Evolutionary conservation across 2,797 vertebrate species (phyloP).

Genomic region (Parotocinclus haroldoi): DNA sequence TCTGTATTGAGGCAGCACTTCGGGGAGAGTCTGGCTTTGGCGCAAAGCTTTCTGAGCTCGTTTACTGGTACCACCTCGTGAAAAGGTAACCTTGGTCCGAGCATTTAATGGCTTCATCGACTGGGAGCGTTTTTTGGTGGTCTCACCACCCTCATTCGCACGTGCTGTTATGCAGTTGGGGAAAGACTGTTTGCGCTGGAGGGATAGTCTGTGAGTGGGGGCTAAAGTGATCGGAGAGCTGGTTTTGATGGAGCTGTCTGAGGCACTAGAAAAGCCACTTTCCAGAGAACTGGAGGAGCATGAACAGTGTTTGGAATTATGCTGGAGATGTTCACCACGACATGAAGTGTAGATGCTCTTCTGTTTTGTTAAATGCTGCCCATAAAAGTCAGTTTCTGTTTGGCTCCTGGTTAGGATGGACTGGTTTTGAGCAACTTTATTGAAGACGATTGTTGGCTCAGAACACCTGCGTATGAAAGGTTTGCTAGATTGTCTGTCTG

Average conservation of each 20-base stretch:
- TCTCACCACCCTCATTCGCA: conserved; percentile 44
- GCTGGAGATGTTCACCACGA: background rate
- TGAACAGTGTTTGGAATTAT: conserved; percentile 28
- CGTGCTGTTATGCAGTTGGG: conserved; percentile 58
- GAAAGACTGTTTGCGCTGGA: conserved; percentile 52
- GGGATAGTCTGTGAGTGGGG: conserved; percentile 55
- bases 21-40: conserved; percentile 48
- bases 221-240: conserved; percentile 64
- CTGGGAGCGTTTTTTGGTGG: conserved; percentile 73
- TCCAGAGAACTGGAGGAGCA: conserved; percentile 69
- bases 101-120: conserved; percentile 62
- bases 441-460: conserved; percentile 66
- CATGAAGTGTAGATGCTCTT: conserved; percentile 1
- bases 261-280: conserved; percentile 56
- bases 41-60: conserved; percentile 49
- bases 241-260: conserved; percentile 68
- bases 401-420: conserved; percentile 70
- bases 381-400: conserved; percentile 52
- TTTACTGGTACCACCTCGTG: conserved; percentile 39
- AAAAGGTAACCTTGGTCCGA: conserved; percentile 58
- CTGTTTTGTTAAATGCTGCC: conserved; percentile 52
- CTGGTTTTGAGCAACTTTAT: conserved; percentile 48
- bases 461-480: conserved; percentile 72
- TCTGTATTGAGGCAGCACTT: conserved; percentile 22
- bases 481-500: conserved; percentile 50